phyloP scores from a whole-genome alignment of 2,797 vertebrate genomes.

The Anableps anableps region DNA sequence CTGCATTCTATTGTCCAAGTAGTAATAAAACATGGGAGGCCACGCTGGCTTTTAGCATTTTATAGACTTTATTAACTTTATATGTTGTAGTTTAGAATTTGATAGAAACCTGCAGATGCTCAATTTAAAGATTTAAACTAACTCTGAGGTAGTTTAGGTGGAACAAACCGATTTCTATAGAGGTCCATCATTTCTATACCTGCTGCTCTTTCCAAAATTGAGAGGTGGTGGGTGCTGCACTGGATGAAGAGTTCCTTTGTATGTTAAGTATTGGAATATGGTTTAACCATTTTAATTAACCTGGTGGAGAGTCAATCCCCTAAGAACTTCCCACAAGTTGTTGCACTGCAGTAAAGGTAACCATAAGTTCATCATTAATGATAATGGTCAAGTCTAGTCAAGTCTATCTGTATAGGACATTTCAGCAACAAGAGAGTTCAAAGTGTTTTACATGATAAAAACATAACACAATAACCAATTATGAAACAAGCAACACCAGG shows the following conservation, averaged over 20 bases:
- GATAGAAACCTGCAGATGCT: background rate
- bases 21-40: background rate
- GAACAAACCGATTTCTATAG: background rate
- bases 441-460: too few relatives aligned
- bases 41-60: background rate
- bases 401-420: too few relatives aligned
- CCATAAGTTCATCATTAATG: background rate
- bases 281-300: background rate
- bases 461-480: too few relatives aligned
- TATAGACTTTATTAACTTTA: background rate
- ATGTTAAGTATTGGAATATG: background rate
- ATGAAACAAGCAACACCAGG: too few relatives aligned
- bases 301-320: background rate
- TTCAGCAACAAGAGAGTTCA: too few relatives aligned
- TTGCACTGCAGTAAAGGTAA: background rate
- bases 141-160: background rate
- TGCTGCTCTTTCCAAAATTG: background rate
- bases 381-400: too few relatives aligned
- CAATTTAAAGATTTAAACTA: background rate
- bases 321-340: background rate
- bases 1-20: background rate
- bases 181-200: background rate
- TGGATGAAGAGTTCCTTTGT: background rate
- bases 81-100: background rate
- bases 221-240: background rate